Evolutionary conservation across 1,140 invertebrate genomes (phyloP).

Genomic region (Zaprionus vittiger): DNA sequence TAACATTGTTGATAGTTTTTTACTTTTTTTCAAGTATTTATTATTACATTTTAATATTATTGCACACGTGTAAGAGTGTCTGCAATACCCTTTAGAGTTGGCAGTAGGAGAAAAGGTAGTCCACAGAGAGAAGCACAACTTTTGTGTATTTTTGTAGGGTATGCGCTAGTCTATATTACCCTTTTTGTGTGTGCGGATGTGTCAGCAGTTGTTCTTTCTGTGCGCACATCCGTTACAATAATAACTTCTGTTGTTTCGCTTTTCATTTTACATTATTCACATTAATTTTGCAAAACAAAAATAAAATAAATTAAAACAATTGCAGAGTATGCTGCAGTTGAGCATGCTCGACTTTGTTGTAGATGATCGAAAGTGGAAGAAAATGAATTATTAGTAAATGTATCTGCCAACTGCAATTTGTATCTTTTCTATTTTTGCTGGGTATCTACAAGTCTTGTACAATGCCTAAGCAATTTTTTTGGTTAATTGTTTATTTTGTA

Average conservation of each 20-base stretch:
- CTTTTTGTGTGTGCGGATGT: conserved; percentile 27
- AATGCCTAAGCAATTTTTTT: too few species aligned
- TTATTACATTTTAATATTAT: conserved; percentile 41
- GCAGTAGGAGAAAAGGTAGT: background rate
- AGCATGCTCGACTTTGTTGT: conserved; percentile 10
- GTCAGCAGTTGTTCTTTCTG: conserved; percentile 42
- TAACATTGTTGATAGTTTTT: conserved; percentile 48
- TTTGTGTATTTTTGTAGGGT: background rate
- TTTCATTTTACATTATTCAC: conserved; percentile 14
- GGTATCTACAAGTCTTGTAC: background rate
- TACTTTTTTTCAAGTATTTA: conserved; percentile 41
- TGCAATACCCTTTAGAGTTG: background rate
- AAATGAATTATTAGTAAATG: background rate
- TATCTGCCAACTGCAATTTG: too few species aligned
- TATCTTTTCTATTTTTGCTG: background rate
- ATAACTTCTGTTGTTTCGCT: conserved; percentile 38
- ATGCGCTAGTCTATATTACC: background rate
- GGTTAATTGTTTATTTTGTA: conserved; percentile 10
- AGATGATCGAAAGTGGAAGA: background rate
- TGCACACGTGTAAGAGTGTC: background rate
- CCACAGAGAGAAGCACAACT: background rate
- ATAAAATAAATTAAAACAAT: background rate
- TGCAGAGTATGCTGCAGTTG: background rate
- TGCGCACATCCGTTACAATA: conserved; percentile 53
- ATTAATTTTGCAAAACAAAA: conserved; percentile 45